phyloP scores from a whole-genome alignment of 2,113 vertebrate genomes.

The Craseonycteris thonglongyai region DNA sequence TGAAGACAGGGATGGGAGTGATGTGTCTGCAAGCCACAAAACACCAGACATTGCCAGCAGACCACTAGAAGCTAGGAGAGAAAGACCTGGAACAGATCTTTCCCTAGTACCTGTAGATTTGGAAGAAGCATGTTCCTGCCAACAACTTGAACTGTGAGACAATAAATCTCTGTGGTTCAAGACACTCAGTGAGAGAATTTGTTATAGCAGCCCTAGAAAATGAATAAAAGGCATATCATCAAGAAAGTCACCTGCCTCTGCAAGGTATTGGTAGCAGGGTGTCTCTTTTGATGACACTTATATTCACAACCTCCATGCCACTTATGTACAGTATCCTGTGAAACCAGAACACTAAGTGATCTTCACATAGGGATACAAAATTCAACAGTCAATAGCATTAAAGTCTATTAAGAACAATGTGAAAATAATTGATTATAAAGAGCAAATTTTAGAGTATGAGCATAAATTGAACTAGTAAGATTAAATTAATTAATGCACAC shows the following conservation, averaged over 20 bases:
- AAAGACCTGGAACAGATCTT: background rate
- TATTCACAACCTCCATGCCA: background rate
- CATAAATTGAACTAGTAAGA: background rate
- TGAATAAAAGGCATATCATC: background rate
- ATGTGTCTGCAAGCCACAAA: background rate
- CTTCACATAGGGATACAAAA: background rate
- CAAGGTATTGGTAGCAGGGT: rapidly evolving
- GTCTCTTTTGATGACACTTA: background rate
- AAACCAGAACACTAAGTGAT: background rate
- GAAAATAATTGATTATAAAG: background rate
- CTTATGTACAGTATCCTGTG: background rate
- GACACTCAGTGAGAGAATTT: background rate
- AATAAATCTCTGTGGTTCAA: background rate
- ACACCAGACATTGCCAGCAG: background rate
- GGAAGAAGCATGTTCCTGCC: rapidly evolving
- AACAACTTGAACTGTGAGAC: background rate
- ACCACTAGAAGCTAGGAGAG: background rate
- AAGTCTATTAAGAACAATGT: background rate
- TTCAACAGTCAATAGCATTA: background rate
- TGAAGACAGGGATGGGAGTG: background rate
- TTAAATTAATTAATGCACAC: background rate
- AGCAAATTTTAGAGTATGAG: background rate
- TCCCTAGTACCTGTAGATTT: background rate
- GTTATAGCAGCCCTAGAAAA: background rate
- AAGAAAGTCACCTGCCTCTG: background rate